phyloP scores from a whole-genome alignment of 2,888 invertebrate species.

The Sipunculus nudus region DNA sequence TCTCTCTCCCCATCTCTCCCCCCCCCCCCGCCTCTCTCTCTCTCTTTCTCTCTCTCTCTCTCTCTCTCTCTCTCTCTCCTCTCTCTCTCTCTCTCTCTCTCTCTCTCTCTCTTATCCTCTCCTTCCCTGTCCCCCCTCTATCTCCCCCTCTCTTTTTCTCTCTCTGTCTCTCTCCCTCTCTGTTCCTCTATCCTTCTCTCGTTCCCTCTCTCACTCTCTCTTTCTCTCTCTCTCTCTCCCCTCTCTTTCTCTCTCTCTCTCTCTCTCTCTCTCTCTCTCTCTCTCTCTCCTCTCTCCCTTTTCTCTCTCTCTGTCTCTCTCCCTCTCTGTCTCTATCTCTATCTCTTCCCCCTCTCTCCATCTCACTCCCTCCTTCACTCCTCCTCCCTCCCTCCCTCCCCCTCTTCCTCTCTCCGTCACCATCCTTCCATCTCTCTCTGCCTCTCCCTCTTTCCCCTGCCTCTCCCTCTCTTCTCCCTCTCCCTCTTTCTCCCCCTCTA shows the following conservation, averaged over 20 bases:
- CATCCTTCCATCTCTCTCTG: no score
- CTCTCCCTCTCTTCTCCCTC: no score
- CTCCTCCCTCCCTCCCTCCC: not conserved
- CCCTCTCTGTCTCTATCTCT: constrained; percentile 14
- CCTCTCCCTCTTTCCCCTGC: not conserved
- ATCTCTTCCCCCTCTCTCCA: constrained; percentile 4
- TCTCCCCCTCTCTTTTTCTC: constrained; percentile 7
- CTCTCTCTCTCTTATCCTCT: not conserved
- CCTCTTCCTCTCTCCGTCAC: no score
- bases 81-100: constrained; percentile 10
- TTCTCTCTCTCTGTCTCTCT: constrained; percentile 6
- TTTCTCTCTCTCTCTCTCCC: constrained; percentile 5
- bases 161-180: not conserved
- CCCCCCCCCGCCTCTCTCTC: not conserved
- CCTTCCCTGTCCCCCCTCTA: not conserved
- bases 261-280: constrained; percentile 8
- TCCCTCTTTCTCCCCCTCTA: no score
- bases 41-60: not conserved
- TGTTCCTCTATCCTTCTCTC: not conserved
- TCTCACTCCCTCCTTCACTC: not conserved
- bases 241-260: constrained; percentile 1
- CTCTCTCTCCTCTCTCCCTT: not conserved
- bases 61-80: not conserved
- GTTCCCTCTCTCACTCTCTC: not conserved
- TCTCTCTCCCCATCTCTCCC: not conserved